phyloP scores from a whole-genome alignment of 2,797 vertebrate genomes.

The Gouania willdenowi region DNA sequence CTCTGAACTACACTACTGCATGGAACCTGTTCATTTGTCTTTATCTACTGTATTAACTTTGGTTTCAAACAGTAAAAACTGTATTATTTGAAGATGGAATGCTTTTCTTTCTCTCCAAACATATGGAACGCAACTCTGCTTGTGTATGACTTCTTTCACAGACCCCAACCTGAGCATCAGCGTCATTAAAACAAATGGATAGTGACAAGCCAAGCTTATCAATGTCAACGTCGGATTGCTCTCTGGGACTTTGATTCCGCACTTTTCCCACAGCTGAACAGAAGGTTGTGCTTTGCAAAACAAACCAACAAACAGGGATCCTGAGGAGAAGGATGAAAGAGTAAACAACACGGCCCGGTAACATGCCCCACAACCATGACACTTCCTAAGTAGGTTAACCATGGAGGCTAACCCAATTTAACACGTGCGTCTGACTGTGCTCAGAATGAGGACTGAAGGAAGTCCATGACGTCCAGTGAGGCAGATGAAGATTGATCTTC shows the following conservation, averaged over 20 bases:
- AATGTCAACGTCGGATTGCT: slow-evolving; percentile 60
- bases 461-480: slow-evolving; percentile 10
- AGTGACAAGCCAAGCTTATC: slow-evolving; percentile 65
- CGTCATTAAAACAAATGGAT: slow-evolving; percentile 70
- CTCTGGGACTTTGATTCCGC: slow-evolving; percentile 65
- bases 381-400: slow-evolving; percentile 77
- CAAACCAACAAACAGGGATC: slow-evolving; percentile 80
- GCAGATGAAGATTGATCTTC: slow-evolving; percentile 31
- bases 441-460: slow-evolving; percentile 37
- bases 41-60: slow-evolving; percentile 21
- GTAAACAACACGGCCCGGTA: slow-evolving; percentile 75
- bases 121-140: slow-evolving; percentile 40
- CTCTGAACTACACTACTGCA: slow-evolving; percentile 14
- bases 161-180: slow-evolving; percentile 58
- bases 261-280: slow-evolving; percentile 75
- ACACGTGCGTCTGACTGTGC: slow-evolving; percentile 41
- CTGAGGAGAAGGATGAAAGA: slow-evolving; percentile 78
- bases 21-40: slow-evolving; percentile 11
- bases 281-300: slow-evolving; percentile 79
- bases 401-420: slow-evolving; percentile 66
- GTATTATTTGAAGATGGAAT: slow-evolving; percentile 25
- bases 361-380: slow-evolving; percentile 75
- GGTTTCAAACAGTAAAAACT: slow-evolving; percentile 29
- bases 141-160: slow-evolving; percentile 46
- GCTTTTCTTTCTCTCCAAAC: slow-evolving; percentile 10